phyloP scores from a whole-genome alignment of 1,140 invertebrate genomes.

The Cherax quadricarinatus region DNA sequence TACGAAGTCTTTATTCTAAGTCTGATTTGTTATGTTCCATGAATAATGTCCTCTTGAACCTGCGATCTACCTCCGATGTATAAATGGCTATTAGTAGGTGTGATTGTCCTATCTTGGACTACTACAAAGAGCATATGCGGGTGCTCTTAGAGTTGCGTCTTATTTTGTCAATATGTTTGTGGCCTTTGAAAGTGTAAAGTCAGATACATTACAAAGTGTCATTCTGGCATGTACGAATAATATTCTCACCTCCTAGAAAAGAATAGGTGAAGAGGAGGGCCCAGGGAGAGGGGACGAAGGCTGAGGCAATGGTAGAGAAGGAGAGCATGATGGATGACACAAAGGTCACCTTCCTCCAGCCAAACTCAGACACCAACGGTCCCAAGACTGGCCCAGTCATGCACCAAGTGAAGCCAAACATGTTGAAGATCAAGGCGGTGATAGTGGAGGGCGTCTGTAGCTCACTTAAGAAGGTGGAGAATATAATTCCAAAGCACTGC shows the following conservation, averaged over 20 bases:
- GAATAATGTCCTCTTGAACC: too few species aligned
- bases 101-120: too few species aligned
- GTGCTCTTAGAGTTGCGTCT: too few species aligned
- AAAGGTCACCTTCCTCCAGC: slow-evolving; percentile 30
- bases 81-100: too few species aligned
- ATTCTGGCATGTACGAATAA: too few species aligned
- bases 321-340: slow-evolving; percentile 1
- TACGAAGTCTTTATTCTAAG: too few species aligned
- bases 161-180: too few species aligned
- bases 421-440: slow-evolving; percentile 49
- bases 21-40: too few species aligned
- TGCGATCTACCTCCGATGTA: too few species aligned
- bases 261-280: slow-evolving; percentile 38
- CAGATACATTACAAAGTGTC: too few species aligned
- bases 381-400: slow-evolving; percentile 31
- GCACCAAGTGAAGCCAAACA: slow-evolving; percentile 34
- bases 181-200: too few species aligned
- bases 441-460: background rate
- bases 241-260: slow-evolving; percentile 11
- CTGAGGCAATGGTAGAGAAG: slow-evolving; percentile 2
- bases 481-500: slow-evolving; percentile 40
- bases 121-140: too few species aligned
- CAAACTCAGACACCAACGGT: slow-evolving; percentile 20
- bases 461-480: slow-evolving; percentile 22
- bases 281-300: slow-evolving; percentile 40